Conservation (phyloP, 2,888 invertebrate genomes). For the Ochropleura plecta region DNA sequence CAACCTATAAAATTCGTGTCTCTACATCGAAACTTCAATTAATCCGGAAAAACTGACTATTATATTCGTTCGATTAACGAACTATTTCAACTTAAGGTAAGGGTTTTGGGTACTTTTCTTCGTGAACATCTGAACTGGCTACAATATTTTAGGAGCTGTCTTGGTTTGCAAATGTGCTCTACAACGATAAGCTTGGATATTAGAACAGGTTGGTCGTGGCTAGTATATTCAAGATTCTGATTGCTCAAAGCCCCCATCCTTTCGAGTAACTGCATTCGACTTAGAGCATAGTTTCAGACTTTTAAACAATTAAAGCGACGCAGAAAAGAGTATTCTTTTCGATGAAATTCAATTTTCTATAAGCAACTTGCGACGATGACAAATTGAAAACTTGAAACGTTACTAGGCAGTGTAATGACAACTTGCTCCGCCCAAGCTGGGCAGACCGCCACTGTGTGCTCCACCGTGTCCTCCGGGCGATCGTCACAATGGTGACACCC, state of each 20-base stretch:
- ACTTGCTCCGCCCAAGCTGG: no score
- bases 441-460: no score
- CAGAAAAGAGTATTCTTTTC: background rate
- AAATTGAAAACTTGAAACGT: background rate
- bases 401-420: background rate
- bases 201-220: background rate
- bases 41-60: constrained; percentile 65
- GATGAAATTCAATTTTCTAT: background rate
- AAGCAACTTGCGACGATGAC: background rate
- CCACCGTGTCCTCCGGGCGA: no score
- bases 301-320: background rate
- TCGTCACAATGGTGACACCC: no score
- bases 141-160: background rate
- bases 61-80: background rate
- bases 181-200: background rate
- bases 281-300: background rate
- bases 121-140: background rate
- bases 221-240: background rate
- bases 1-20: constrained; percentile 76
- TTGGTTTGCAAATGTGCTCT: background rate
- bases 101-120: background rate
- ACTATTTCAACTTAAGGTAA: background rate
- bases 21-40: constrained; percentile 84
- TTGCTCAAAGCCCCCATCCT: background rate
- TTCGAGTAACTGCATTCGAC: no score